Base-by-base conservation (phyloP, 2,113 vertebrate genomes). In the Solea senegalensis region DNA sequence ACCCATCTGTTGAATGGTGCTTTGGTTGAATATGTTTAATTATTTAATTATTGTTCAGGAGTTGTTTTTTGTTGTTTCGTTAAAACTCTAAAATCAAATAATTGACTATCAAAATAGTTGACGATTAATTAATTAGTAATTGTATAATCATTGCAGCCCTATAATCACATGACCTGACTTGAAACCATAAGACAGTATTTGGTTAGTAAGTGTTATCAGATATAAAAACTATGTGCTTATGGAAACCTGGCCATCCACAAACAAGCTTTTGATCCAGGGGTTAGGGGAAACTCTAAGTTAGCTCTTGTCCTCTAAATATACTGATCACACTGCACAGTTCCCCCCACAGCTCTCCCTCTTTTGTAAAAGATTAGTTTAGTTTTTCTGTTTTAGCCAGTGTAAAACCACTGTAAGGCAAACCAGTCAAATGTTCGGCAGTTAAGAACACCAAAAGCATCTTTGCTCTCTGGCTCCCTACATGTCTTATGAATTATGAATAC, bases 401-500 rank as follows among this genome's bases (percentile, higher is more conserved):
- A 27, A 60, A 80, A 74, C 16, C 26, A 26, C 21, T 50, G 64
- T 72, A 51, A 26, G 44, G 9, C 65, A 74, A 73, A 27, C 60
- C 14, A n/a, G 15, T 66, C 14, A 65, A 58, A 69, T 65, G 66
- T 61, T 75, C 16, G 64, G 60, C 67, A 55, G 57, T 7, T 44
- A 48, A 21, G 65, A 84, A 74, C 71, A 73, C 69, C 65, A 61
- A 83, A 84, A 78, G 72, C 74, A 75, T 83, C 72, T 69, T 72
- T 52, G 52, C 65, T 70, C 3, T 1, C 52, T 44, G 1, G 34
- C 50, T 83, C 52, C 57, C 51, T 34, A 39, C 63, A 60, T 63
- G 26, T 68, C 53, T 12, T 81, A 57, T 91, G 51, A 90, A 92
- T 89, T 90, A 91, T 90, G 48, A 54, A 91, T 89, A 55, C 34